Evolutionary conservation across 2,113 vertebrate genomes (phyloP), one percentile per base, ranked within the genome.

Genomic region (Parotia lawesii): DNA sequence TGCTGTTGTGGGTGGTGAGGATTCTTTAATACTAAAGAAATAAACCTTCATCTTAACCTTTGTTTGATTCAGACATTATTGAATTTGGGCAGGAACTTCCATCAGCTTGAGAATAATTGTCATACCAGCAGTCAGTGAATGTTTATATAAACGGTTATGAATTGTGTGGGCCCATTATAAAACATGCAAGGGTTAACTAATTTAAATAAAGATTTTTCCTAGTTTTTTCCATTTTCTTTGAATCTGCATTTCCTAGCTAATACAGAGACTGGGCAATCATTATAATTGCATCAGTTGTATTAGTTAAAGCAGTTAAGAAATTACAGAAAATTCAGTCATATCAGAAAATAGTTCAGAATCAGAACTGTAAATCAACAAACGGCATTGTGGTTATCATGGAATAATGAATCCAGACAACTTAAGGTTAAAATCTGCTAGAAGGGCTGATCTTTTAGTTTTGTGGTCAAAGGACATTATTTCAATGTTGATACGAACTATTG

Each of bases 11-110:
- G 81, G 21, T 93, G 85, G 73, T 89, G 88, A 85, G 77, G 85
- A 47, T 84, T 92, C 94, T 95, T 96, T 94, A 84, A 74, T 84
- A 72, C 83, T 69, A 74, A 95, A 90, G 74, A 96, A 89, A 87
- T 76, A 88, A 90, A 76, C 75, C 86, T 80, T 57, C 50, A 57
- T 87, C 83, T 93, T 94, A 95, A 96, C 95, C 87, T 81, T 91
- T 92, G 69, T 77, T 81, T 96, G 82, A 96, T 95, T 74, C 70
- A 93, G 81, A 84, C 75, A 65, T 96, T 89, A 87, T 70, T 89
- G 66, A 91, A 57, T 90, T 86, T 60, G 66, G 54, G 42, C 66
- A 94, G 66, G 77, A 94, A 66, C 92, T 83, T 84, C 77, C 50
- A 76, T 95, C 91, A 89, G 57, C 45, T 72, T 77, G 45, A 86